These are phyloP conservation scores for Phyllostomus hastatus DNA, from an alignment of 2,113 vertebrate genomes.

Conservation along the genomic window DNA sequence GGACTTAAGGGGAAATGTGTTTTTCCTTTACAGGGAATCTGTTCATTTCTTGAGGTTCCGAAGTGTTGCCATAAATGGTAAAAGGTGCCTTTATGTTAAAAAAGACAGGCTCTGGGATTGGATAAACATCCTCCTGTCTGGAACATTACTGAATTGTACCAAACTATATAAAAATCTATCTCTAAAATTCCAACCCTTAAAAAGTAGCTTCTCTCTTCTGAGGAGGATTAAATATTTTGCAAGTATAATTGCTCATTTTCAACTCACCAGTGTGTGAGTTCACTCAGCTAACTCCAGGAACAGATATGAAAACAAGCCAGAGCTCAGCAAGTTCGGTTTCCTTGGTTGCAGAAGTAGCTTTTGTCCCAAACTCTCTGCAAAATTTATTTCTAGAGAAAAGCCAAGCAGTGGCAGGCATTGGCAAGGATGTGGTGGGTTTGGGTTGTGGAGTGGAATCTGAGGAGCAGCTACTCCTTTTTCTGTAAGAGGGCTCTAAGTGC, in stretches of 20 bases:
- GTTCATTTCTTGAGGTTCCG: constrained; percentile 53
- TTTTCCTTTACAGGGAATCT: constrained; percentile 49
- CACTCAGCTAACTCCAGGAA: background rate
- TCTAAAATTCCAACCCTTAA: constrained; percentile 39
- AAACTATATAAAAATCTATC: constrained; percentile 47
- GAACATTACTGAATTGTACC: constrained; percentile 58
- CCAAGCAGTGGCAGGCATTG: background rate
- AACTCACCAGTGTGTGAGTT: background rate
- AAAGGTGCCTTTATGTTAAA: constrained; percentile 54
- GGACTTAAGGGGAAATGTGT: background rate
- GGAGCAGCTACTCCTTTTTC: background rate
- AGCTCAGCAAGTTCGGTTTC: background rate
- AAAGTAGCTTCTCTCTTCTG: constrained; percentile 42
- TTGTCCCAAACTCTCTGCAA: background rate
- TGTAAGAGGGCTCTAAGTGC: background rate
- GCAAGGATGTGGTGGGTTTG: background rate
- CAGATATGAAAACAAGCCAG: background rate
- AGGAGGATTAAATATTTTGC: constrained; percentile 41
- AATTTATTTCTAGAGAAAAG: background rate
- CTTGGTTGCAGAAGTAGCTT: background rate
- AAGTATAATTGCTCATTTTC: constrained; percentile 31
- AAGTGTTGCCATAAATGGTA: constrained; percentile 56
- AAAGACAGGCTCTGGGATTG: constrained; percentile 41
- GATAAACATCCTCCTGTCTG: constrained; percentile 59
- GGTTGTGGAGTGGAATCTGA: background rate